Conservation (phyloP, 1,140 invertebrate genomes). For the Megalopta genalis region DNA sequence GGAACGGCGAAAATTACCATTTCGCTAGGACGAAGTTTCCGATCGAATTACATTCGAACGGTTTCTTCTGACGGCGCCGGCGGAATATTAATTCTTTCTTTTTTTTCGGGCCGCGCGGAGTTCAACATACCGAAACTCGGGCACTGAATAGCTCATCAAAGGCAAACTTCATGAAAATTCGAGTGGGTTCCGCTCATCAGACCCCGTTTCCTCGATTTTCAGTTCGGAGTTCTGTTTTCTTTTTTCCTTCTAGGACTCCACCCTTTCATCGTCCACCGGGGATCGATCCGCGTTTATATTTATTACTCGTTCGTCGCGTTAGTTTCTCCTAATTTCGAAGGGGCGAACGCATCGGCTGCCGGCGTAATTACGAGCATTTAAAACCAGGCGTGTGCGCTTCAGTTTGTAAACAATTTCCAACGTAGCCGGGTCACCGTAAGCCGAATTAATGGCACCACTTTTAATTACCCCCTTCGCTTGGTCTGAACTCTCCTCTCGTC, state of each 20-base stretch:
- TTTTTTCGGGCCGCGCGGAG: no score
- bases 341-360: neutral
- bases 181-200: neutral
- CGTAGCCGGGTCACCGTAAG: constrained; percentile 22
- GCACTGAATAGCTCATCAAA: neutral
- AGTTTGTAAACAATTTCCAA: constrained; percentile 58
- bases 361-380: constrained; percentile 42
- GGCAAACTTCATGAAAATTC: constrained; percentile 35
- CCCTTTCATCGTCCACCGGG: no score
- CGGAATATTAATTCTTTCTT: constrained; percentile 31
- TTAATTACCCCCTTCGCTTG: constrained; percentile 48
- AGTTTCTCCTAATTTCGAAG: constrained; percentile 30
- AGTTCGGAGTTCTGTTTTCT: no score
- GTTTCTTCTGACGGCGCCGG: neutral
- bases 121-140: constrained; percentile 19
- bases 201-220: constrained; percentile 10
- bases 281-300: constrained; percentile 27
- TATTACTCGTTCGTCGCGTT: constrained; percentile 30
- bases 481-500: no score
- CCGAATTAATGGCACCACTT: constrained; percentile 49
- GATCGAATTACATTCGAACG: no score
- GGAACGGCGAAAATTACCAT: no score
- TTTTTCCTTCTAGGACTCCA: no score
- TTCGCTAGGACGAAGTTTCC: no score
- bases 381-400: constrained; percentile 27